Base-by-base conservation (phyloP, 2,113 vertebrate species). In the Xiphophorus couchianus region DNA sequence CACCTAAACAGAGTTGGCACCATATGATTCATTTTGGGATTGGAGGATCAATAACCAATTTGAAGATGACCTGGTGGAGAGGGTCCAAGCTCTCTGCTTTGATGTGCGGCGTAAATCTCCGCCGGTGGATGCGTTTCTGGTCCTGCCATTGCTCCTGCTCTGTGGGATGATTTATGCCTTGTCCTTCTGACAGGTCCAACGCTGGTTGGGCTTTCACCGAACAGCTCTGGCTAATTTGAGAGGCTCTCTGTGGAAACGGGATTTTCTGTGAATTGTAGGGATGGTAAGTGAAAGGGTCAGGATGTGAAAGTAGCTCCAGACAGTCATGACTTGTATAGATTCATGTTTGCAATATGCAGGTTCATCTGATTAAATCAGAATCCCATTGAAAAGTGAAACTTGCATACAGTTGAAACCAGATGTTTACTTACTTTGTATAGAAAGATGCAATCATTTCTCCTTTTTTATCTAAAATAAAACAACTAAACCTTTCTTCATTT, bases 21-120 rank as follows among this genome's bases (percentile, higher is more conserved):
- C 81, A 19, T 85, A 87, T 93, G 91, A 93, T 92, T 92, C 90
- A 93, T 94, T 93, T 90, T 89, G 72, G 62, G 83, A 93, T 91
- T 83, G 77, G 86, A 81, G 83, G 93, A 94, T 95, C 94, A 93
- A 95, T 94, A 95, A 93, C 91, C 93, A 93, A 94, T 94, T 94
- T 92, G 83, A 81, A 84, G 90, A 92, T 87, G 85, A 93, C 88
- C 88, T 65, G 80, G 86, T 78, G 79, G 82, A 90, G 82, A 83
- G 83, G 86, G 70, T 81, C 90, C 76, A 85, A 79, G 84, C 85
- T 33, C 66, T 58, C 25, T 48, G 79, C 77, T 90, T 78, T 69
- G 28, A 82, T 80, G 86, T 89, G 91, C 79, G 5, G 86, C 42
- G 91, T 93, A 93, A 90, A 93, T 93, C 91, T 93, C 73, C 0